Evolutionary conservation across 2,113 vertebrate genomes (phyloP).

Genomic region (Pristiophorus japonicus): DNA sequence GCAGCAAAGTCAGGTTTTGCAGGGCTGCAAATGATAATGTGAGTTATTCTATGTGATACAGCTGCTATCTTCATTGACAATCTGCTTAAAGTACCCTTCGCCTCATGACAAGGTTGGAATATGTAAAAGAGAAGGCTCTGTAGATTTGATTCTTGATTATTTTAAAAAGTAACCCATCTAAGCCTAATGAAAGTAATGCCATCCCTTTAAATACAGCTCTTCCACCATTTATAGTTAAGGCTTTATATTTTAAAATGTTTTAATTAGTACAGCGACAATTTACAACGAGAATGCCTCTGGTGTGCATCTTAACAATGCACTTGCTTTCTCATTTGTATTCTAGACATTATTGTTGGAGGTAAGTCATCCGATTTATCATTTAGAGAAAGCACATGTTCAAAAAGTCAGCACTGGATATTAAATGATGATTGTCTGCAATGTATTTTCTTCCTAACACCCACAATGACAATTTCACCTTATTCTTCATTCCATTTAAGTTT

Average conservation of each 20-base stretch:
- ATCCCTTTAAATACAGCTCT: slow-evolving; percentile 24
- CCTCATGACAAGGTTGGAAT: slow-evolving; percentile 37
- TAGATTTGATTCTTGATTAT: slow-evolving; percentile 25
- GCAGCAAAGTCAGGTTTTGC: slow-evolving; percentile 36
- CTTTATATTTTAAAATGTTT: slow-evolving; percentile 34
- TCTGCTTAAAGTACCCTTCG: slow-evolving; percentile 37
- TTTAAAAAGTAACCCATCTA: background rate
- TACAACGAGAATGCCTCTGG: slow-evolving; percentile 32
- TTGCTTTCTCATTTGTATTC: slow-evolving; percentile 69
- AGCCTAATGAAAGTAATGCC: slow-evolving; percentile 25
- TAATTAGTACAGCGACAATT: slow-evolving; percentile 35
- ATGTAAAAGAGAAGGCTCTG: slow-evolving; percentile 37
- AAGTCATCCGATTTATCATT: slow-evolving; percentile 70
- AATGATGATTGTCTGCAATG: slow-evolving; percentile 67
- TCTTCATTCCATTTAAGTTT: slow-evolving; percentile 65
- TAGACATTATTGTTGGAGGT: slow-evolving; percentile 62
- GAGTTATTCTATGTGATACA: slow-evolving; percentile 37
- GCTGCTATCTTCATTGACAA: slow-evolving; percentile 37
- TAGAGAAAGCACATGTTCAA: slow-evolving; percentile 65
- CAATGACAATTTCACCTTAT: slow-evolving; percentile 67
- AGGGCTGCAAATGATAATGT: slow-evolving; percentile 36
- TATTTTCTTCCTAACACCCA: slow-evolving; percentile 67
- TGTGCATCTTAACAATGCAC: slow-evolving; percentile 39
- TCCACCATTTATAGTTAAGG: slow-evolving; percentile 15
- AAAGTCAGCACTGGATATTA: slow-evolving; percentile 66